phyloP scores from a whole-genome alignment of 2,888 invertebrate species.

The Campopleginae sp. region DNA sequence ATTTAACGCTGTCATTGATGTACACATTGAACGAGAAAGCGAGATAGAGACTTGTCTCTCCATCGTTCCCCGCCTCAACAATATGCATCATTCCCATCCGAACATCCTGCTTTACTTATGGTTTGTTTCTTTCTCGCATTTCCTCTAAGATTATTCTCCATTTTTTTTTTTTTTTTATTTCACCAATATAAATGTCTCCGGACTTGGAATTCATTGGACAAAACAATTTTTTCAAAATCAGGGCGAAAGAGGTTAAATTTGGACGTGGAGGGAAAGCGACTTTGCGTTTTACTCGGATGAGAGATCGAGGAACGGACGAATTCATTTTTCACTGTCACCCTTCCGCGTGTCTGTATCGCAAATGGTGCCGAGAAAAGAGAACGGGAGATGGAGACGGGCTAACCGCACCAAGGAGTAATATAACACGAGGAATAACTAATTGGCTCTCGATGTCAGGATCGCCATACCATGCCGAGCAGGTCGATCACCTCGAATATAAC shows the following conservation, averaged over 20 bases:
- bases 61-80: conserved; percentile 25
- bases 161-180: neutral
- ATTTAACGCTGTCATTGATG: conserved; percentile 62
- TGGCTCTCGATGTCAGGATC: conserved; percentile 52
- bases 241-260: neutral
- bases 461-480: neutral
- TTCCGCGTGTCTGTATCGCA: neutral
- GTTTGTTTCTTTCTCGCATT: neutral
- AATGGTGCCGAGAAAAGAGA: neutral
- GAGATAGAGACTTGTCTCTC: conserved; percentile 56
- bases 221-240: conserved; percentile 15
- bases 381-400: neutral
- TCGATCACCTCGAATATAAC: conserved; percentile 41
- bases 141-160: neutral
- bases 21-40: conserved; percentile 46
- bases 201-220: neutral
- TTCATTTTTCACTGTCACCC: conserved; percentile 55
- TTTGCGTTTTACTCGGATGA: conserved; percentile 1
- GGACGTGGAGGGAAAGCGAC: conserved; percentile 6
- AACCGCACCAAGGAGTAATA: conserved; percentile 33
- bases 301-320: conserved; percentile 32
- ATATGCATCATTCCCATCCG: conserved; percentile 9
- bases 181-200: neutral
- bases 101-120: neutral
- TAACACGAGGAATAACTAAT: conserved; percentile 54